These are phyloP conservation scores for Poeciliopsis turrubarensis DNA, from an alignment of 2,113 vertebrate species.

Conservation along the genomic window DNA sequence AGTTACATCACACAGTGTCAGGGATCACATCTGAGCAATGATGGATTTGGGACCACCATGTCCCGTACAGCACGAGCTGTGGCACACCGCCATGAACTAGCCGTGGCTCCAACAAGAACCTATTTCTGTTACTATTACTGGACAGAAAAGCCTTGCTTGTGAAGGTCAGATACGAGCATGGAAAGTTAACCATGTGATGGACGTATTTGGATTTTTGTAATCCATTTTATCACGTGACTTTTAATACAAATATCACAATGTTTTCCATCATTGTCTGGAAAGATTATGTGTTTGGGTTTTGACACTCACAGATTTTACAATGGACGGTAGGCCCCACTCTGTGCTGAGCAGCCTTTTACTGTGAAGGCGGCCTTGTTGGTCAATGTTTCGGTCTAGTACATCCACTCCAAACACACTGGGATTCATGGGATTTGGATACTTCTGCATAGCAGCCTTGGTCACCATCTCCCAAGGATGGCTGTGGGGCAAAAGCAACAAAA, in stretches of 20 bases:
- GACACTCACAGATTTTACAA: slow-evolving; percentile 91
- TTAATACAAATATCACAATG: neutral
- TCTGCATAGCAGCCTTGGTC: slow-evolving; percentile 96
- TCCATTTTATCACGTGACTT: neutral
- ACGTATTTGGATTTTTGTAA: slow-evolving; percentile 2
- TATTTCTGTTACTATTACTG: slow-evolving; percentile 12
- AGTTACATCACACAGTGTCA: slow-evolving; percentile 62
- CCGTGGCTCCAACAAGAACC: neutral
- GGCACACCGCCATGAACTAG: slow-evolving; percentile 42
- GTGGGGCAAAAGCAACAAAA: slow-evolving; percentile 2
- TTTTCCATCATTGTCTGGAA: neutral
- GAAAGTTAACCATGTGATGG: slow-evolving; percentile 15
- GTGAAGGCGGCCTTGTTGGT: slow-evolving; percentile 87
- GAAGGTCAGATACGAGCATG: slow-evolving; percentile 22
- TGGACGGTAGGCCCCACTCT: slow-evolving; percentile 94
- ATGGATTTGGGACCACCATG: slow-evolving; percentile 51
- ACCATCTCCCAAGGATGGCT: slow-evolving; percentile 98
- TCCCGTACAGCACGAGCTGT: slow-evolving; percentile 55
- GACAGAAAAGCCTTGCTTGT: slow-evolving; percentile 45
- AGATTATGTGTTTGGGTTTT: neutral
- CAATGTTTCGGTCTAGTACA: slow-evolving; percentile 87
- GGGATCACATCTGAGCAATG: slow-evolving; percentile 46
- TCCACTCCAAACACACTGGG: slow-evolving; percentile 94
- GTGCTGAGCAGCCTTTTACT: slow-evolving; percentile 94
- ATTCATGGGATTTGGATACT: slow-evolving; percentile 99